phyloP scores from a whole-genome alignment of 2,113 vertebrate genomes.

The Apodemus sylvaticus region DNA sequence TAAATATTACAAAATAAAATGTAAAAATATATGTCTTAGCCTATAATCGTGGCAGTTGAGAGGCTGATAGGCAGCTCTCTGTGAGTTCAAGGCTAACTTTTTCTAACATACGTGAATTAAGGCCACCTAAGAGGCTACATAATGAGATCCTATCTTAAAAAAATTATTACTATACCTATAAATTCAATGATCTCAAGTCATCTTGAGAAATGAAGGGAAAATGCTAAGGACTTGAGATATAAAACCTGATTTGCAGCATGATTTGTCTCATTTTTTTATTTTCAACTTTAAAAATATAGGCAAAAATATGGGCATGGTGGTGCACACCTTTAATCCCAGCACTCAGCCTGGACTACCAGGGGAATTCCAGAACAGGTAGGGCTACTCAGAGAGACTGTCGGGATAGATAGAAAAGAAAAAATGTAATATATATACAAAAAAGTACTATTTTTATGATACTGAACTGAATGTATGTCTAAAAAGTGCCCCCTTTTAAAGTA shows the following conservation, averaged over 20 bases:
- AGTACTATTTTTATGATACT: slow-evolving; percentile 17
- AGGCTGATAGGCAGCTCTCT: not conserved
- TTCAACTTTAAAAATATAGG: slow-evolving; percentile 44
- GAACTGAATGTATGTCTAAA: slow-evolving; percentile 48
- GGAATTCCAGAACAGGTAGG: not conserved
- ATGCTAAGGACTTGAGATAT: not conserved
- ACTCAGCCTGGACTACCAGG: not conserved
- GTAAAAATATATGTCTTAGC: not conserved
- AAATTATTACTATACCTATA: not conserved
- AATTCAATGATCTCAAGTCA: slow-evolving; percentile 1
- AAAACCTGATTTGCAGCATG: slow-evolving; percentile 18
- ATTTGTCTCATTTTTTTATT: slow-evolving; percentile 55
- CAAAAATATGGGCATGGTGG: not conserved
- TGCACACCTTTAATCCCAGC: not conserved
- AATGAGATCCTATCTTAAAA: not conserved
- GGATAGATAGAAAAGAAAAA: not conserved
- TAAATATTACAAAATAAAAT: not conserved
- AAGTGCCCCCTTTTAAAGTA: slow-evolving; percentile 33
- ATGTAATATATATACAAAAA: not conserved
- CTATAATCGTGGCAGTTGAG: not conserved
- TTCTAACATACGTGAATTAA: not conserved
- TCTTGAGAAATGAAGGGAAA: slow-evolving; percentile 42
- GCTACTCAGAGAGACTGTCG: not conserved
- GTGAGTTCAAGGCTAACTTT: not conserved
- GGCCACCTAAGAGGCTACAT: not conserved